Evolutionary conservation across 2,888 invertebrate species (phyloP), one percentile per base, ranked within the genome.

Genomic region (Cynaeus angustus): DNA sequence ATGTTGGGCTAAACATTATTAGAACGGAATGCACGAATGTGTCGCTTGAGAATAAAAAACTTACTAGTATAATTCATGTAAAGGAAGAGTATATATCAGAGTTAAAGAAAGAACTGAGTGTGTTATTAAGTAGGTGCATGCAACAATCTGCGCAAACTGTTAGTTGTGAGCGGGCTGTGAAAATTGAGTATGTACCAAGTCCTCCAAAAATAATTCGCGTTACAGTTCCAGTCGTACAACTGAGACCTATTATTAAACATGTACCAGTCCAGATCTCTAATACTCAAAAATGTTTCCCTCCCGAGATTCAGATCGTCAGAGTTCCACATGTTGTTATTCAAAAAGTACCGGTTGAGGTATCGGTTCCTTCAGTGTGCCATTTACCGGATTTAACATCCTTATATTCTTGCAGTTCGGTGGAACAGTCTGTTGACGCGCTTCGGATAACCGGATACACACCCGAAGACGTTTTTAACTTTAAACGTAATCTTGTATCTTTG

Each of bases 41-140:
- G 7, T 14, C 12, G 0, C 21, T 69, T 1, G 69, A 73, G 33
- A 46, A 68, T 9, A 68, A 72, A 3, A 67, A 33, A 33, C 9
- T 33, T 6, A 33, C 33, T 6, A 33, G 33, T 7, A 33, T 33
- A 1, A 7, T 33, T 7, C 1, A 33, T 7, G n/a, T n/a, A 33
- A 33, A 33, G 6, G 33, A 33, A 33, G 9, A 33, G 6, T 65
- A 59, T 16, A 64, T 73, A 30, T 61, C 45, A 10, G 48, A 71
- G 30, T 50, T 73, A 13, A 48, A 62, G 21, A 52, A 50, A 10
- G 56, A 71, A 38, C 9, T 73, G 0, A 45, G 58, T 28, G n/a
- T n/a, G n/a, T n/a, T n/a, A n/a, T n/a, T n/a, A n/a, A n/a, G n/a
- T n/a, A n/a, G n/a, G n/a, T n/a, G n/a, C n/a, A n/a, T n/a, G n/a